Percentiles rank a stretch among this genome's conserved stretches.
phyloP scores from a whole-genome alignment of 2,888 invertebrate species.

The Pycnomerus fuliginosus region DNA sequence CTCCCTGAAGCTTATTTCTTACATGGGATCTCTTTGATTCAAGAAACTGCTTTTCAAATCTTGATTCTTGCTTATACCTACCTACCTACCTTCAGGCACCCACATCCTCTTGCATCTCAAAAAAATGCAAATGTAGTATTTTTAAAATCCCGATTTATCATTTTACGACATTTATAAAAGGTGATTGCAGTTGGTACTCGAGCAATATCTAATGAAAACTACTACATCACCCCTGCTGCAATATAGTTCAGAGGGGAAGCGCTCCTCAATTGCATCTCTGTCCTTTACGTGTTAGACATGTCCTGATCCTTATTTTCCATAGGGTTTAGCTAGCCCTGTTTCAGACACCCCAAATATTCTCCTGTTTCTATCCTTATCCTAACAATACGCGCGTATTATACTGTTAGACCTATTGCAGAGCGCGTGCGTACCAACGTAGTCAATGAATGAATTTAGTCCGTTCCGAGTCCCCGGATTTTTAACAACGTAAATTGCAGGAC shows the following conservation, averaged over 20 bases:
- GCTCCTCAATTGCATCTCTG: slow-evolving; percentile 1
- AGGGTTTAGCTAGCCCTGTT: neutral
- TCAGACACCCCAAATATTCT: slow-evolving; percentile 13
- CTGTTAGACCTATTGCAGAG: slow-evolving; percentile 7
- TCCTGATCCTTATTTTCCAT: slow-evolving; percentile 1
- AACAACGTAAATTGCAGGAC: slow-evolving; percentile 20
- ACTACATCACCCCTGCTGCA: slow-evolving; percentile 20
- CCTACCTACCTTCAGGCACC: too few relatives aligned
- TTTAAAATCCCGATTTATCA: too few relatives aligned
- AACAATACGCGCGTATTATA: slow-evolving; percentile 5
- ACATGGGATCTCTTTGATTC: too few relatives aligned
- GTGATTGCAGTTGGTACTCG: too few relatives aligned
- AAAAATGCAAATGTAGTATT: too few relatives aligned
- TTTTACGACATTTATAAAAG: too few relatives aligned
- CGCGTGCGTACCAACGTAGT: slow-evolving; percentile 30
- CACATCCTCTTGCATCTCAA: too few relatives aligned
- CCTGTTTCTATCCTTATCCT: slow-evolving; percentile 11
- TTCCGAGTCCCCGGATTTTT: slow-evolving; percentile 20
- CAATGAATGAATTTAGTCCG: slow-evolving; percentile 33
- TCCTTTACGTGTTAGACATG: neutral
- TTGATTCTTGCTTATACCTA: too few relatives aligned
- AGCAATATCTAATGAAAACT: slow-evolving; percentile 24
- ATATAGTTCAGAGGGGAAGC: slow-evolving; percentile 8
- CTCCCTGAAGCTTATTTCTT: too few relatives aligned
- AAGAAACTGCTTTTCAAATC: too few relatives aligned